phyloP scores from a whole-genome alignment of 2,888 invertebrate genomes.

The Patella ulyssiponensis region DNA sequence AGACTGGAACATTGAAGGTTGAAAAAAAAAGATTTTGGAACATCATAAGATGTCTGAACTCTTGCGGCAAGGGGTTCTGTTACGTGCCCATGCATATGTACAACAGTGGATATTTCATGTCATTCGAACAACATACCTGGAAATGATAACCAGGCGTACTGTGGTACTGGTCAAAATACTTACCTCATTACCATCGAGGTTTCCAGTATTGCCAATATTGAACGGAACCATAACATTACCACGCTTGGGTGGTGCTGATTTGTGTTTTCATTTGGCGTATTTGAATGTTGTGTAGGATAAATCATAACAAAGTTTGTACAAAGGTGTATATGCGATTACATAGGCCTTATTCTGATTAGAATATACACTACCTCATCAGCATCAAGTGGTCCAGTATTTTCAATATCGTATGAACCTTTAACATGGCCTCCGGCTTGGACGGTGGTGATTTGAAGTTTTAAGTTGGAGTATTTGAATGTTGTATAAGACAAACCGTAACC shows the following conservation, averaged over 20 bases:
- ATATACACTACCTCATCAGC: slow-evolving; percentile 58
- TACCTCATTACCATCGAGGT: slow-evolving; percentile 62
- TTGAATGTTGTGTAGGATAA: slow-evolving; percentile 47
- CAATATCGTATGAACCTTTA: slow-evolving; percentile 44
- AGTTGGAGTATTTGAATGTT: slow-evolving; percentile 39
- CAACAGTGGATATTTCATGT: too few species aligned
- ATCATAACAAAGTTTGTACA: slow-evolving; percentile 53
- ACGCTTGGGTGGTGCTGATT: slow-evolving; percentile 37
- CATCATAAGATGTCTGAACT: not conserved
- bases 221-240: slow-evolving; percentile 45
- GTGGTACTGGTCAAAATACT: not conserved
- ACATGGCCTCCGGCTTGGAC: slow-evolving; percentile 50
- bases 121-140: too few species aligned
- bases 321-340: slow-evolving; percentile 25
- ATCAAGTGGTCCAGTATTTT: slow-evolving; percentile 54
- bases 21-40: too few species aligned
- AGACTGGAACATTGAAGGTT: not conserved
- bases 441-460: slow-evolving; percentile 26
- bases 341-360: too few species aligned
- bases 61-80: too few species aligned
- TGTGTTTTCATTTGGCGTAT: slow-evolving; percentile 35
- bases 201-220: slow-evolving; percentile 54
- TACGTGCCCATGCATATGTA: too few species aligned
- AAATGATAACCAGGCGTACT: too few species aligned
- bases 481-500: slow-evolving; percentile 52